Percentiles rank a stretch among this genome's conserved stretches.
Evolutionary conservation across 2,113 vertebrate species (phyloP).

Genomic region (Pyrgilauda ruficollis): DNA sequence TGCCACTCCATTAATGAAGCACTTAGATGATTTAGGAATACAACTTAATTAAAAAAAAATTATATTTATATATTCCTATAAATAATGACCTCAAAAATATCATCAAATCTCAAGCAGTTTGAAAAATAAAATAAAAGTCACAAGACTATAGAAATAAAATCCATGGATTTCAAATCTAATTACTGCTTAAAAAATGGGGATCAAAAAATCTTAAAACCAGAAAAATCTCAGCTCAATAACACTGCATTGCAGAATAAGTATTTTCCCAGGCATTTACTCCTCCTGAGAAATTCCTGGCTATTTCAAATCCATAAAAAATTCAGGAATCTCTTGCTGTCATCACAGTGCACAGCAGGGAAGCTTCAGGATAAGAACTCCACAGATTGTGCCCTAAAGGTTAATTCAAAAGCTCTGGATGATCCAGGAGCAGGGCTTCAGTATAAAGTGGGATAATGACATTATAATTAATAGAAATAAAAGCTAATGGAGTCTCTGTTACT

Average conservation of each 20-base stretch:
- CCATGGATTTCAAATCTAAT: not conserved
- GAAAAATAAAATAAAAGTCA: not conserved
- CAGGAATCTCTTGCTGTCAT: not conserved
- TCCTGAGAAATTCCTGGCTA: not conserved
- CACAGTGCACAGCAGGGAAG: not conserved
- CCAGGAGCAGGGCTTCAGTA: not conserved
- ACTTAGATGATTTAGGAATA: not conserved
- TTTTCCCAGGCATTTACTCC: not conserved
- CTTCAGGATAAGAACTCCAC: not conserved
- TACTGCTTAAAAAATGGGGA: not conserved
- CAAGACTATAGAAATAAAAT: not conserved
- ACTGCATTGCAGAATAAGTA: not conserved
- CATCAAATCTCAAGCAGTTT: not conserved
- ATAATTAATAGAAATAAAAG: not conserved
- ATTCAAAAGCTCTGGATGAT: not conserved
- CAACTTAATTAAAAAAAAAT: fast-evolving
- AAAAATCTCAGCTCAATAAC: not conserved
- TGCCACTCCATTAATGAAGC: fast-evolving
- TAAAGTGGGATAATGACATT: not conserved
- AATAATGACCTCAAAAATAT: not conserved
- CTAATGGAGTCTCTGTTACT: not conserved
- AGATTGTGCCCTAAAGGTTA: not conserved
- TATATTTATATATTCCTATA: not conserved
- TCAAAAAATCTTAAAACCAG: not conserved
- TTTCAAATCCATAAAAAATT: not conserved